Evolutionary conservation across 2,888 invertebrate species (phyloP).

Genomic region (Athalia cordata): DNA sequence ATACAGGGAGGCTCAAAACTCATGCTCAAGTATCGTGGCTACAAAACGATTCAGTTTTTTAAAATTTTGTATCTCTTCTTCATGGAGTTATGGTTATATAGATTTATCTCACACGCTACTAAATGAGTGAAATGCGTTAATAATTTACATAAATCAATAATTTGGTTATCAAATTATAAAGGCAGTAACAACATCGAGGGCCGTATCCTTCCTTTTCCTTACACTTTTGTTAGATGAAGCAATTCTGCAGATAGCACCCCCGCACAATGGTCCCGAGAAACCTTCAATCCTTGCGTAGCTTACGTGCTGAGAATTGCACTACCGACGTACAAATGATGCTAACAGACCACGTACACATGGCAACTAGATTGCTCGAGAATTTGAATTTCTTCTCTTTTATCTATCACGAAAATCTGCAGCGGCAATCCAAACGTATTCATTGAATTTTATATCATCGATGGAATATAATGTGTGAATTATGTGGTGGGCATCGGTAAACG

Average conservation of each 20-base stretch:
- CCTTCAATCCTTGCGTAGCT: neutral
- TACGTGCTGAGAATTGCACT: slow-evolving; percentile 8
- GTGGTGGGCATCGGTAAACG: too few species aligned
- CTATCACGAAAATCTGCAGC: neutral
- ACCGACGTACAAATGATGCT: slow-evolving; percentile 7
- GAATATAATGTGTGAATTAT: too few species aligned
- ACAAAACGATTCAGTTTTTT: neutral
- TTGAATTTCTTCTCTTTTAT: neutral
- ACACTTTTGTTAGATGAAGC: too few species aligned
- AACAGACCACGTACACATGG: slow-evolving; percentile 19
- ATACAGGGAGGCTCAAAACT: slow-evolving; percentile 1
- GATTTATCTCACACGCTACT: too few species aligned
- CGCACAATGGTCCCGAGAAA: neutral
- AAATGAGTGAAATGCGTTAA: neutral
- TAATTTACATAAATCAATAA: neutral
- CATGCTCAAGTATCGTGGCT: neutral
- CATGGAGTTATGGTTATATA: too few species aligned
- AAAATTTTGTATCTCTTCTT: too few species aligned
- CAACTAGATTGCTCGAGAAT: neutral
- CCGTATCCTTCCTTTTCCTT: neutral
- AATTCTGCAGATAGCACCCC: neutral
- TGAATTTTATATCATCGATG: too few species aligned
- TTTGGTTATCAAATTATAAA: neutral
- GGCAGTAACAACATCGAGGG: neutral
- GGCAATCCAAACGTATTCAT: neutral